These are phyloP conservation scores for Falco rusticolus DNA, from an alignment of 2,797 vertebrate species.

Conservation along the genomic window DNA sequence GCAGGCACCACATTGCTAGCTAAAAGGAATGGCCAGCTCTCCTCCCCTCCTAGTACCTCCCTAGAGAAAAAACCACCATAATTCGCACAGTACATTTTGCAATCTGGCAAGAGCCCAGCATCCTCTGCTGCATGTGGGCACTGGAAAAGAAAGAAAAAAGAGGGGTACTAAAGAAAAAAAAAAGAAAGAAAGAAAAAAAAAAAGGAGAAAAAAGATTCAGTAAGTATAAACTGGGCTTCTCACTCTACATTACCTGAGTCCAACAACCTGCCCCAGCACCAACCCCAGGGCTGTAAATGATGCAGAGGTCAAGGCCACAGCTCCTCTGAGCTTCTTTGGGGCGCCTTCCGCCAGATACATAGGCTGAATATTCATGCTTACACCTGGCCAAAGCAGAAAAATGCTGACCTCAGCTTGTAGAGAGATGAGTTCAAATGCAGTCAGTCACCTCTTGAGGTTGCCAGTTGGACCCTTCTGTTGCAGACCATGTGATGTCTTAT, in stretches of 20 bases:
- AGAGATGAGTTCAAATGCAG: neutral
- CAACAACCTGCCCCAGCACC: slow-evolving; percentile 86
- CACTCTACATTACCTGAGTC: slow-evolving; percentile 82
- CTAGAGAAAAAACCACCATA: slow-evolving; percentile 56
- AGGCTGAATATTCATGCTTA: slow-evolving; percentile 93
- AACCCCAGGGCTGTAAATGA: slow-evolving; percentile 89
- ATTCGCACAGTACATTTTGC: neutral
- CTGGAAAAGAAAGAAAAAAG: neutral
- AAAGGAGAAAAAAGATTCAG: neutral
- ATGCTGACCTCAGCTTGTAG: neutral
- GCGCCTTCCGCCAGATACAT: slow-evolving; percentile 94
- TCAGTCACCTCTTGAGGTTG: neutral
- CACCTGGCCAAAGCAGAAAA: slow-evolving; percentile 75
- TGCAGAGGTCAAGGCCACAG: slow-evolving; percentile 86
- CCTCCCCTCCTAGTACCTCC: slow-evolving; percentile 87
- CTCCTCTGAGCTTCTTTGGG: slow-evolving; percentile 87
- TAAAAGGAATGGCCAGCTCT: slow-evolving; percentile 87
- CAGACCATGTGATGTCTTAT: neutral
- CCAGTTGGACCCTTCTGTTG: neutral
- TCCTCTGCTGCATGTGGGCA: neutral
- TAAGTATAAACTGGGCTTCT: neutral
- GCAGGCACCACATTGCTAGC: slow-evolving; percentile 88
- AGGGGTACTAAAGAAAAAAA: neutral
- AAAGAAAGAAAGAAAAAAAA: too few relatives aligned
- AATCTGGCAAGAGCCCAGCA: neutral